Percentiles rank a stretch among this genome's conserved stretches.
phyloP scores from a whole-genome alignment of 2,888 invertebrate genomes.

The Calephelis perditalis region DNA sequence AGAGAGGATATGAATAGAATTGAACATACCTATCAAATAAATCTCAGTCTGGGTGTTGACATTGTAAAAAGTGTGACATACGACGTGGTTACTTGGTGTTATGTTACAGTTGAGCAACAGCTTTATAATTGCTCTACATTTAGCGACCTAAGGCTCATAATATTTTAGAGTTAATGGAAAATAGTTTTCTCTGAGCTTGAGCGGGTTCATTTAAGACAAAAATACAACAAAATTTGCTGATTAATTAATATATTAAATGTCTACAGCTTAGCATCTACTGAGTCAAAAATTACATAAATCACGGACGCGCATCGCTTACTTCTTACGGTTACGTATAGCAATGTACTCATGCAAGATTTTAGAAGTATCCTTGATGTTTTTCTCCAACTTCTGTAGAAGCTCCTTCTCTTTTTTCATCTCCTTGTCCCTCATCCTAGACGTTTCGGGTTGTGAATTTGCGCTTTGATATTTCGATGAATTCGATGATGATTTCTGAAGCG shows the following conservation, averaged over 20 bases:
- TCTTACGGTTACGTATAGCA: slow-evolving; percentile 9
- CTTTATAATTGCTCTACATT: not conserved
- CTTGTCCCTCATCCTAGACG: slow-evolving; percentile 7
- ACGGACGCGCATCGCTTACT: not conserved
- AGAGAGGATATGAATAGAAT: not conserved
- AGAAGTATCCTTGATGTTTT: not conserved
- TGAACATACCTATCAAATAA: slow-evolving; percentile 1
- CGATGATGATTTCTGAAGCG: not conserved
- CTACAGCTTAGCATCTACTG: slow-evolving; percentile 10
- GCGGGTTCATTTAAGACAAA: not conserved
- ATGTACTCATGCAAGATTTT: slow-evolving; percentile 1
- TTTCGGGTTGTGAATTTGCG: not conserved
- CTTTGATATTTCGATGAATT: slow-evolving; percentile 5
- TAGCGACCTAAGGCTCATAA: slow-evolving; percentile 1
- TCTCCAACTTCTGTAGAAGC: slow-evolving; percentile 9
- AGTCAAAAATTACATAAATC: not conserved
- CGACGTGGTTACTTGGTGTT: not conserved
- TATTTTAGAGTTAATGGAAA: not conserved
- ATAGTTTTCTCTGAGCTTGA: slow-evolving; percentile 5
- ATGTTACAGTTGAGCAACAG: not conserved
- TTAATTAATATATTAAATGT: slow-evolving; percentile 6
- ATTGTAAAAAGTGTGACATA: not conserved
- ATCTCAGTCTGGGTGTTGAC: not conserved
- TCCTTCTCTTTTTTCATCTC: slow-evolving; percentile 5
- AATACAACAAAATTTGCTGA: not conserved